These are phyloP conservation scores for Rhagonycha lutea DNA, from an alignment of 2,888 invertebrate genomes.

Conservation along the genomic window DNA sequence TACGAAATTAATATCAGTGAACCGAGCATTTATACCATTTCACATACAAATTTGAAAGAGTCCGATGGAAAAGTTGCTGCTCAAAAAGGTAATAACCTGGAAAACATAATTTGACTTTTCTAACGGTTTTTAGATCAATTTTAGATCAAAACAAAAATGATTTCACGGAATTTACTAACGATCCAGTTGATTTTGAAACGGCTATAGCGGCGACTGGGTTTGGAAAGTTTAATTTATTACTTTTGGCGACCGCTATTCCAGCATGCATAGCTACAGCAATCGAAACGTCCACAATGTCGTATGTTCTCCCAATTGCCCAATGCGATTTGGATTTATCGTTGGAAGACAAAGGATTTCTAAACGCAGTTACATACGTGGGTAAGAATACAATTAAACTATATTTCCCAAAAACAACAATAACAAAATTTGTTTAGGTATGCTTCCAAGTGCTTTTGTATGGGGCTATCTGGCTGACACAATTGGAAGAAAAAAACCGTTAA, in stretches of 20 bases:
- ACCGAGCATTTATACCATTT: neutral
- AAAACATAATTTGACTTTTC: neutral
- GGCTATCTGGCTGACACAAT: conserved; percentile 76
- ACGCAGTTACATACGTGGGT: conserved; percentile 75
- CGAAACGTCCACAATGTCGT: conserved; percentile 73
- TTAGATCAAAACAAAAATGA: neutral
- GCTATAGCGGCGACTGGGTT: conserved; percentile 71
- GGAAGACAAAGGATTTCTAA: conserved; percentile 71
- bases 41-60: neutral
- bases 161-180: neutral
- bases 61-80: neutral
- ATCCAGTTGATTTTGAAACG: conserved; percentile 66
- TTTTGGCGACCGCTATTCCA: conserved; percentile 65
- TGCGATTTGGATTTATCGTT: conserved; percentile 72
- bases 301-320: conserved; percentile 74
- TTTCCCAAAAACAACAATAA: neutral
- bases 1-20: neutral
- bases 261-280: conserved; percentile 71
- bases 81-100: neutral
- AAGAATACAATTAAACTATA: conserved; percentile 10
- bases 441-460: conserved; percentile 75
- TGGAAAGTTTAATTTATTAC: conserved; percentile 70
- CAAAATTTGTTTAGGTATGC: conserved; percentile 65
- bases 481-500: conserved; percentile 69
- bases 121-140: neutral